Evolutionary conservation across 2,113 vertebrate species (phyloP).

Genomic region (Eurystomus gularis): DNA sequence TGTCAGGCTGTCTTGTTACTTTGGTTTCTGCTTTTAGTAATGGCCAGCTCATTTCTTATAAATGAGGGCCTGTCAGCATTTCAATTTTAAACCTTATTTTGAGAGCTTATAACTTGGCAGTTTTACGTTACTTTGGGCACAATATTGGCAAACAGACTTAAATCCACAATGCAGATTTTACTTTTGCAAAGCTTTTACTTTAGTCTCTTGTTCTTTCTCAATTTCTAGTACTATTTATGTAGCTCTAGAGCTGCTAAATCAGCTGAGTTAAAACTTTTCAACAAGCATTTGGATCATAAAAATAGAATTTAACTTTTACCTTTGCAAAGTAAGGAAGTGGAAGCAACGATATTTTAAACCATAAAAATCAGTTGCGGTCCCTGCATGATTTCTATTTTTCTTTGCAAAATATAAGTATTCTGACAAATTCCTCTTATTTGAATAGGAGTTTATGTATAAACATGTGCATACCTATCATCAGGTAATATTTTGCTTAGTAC

Average conservation of each 20-base stretch:
- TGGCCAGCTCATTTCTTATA: neutral
- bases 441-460: neutral
- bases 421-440: neutral
- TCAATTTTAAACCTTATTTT: constrained; percentile 14
- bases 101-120: constrained; percentile 12
- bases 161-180: neutral
- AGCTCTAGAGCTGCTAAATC: constrained; percentile 3
- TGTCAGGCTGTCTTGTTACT: neutral
- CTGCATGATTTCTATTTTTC: neutral
- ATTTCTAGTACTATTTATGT: neutral
- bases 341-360: neutral
- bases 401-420: neutral
- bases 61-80: constrained; percentile 13
- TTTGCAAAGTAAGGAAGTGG: neutral
- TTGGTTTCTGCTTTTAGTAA: neutral
- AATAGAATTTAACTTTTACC: neutral
- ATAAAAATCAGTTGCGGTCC: neutral
- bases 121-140: neutral
- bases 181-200: constrained; percentile 2
- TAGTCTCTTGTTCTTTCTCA: neutral
- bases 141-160: neutral
- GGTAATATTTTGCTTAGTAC: constrained; percentile 7
- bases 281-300: neutral
- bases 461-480: neutral
- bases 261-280: constrained; percentile 16